Evolutionary conservation across 2,113 vertebrate genomes (phyloP).

Genomic region (Macaca mulatta): DNA sequence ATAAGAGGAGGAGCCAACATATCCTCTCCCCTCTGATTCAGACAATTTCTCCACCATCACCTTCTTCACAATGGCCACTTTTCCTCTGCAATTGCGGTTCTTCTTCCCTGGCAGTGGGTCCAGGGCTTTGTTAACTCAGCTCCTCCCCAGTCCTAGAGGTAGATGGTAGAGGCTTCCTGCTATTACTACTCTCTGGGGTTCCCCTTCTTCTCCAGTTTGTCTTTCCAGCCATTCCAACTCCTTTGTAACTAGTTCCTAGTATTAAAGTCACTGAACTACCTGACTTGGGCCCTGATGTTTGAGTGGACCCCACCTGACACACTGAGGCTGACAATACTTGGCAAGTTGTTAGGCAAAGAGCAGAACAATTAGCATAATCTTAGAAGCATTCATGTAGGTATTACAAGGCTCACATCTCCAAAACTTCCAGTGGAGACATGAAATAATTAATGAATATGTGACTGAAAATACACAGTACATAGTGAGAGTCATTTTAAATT

Average conservation of each 20-base stretch:
- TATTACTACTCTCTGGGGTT: neutral
- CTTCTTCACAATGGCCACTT: neutral
- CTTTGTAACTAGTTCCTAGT: neutral
- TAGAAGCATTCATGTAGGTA: neutral
- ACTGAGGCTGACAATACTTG: neutral
- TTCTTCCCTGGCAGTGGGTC: neutral
- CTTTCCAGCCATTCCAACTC: neutral
- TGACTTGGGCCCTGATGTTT: neutral
- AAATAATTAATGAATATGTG: neutral
- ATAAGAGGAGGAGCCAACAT: neutral
- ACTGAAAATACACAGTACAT: conserved; percentile 28
- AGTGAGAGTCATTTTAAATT: conserved; percentile 4
- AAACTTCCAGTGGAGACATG: neutral
- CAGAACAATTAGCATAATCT: neutral
- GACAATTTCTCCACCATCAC: neutral
- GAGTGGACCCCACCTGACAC: neutral
- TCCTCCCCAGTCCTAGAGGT: neutral
- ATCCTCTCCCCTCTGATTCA: neutral
- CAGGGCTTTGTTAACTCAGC: neutral
- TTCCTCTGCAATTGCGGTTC: neutral
- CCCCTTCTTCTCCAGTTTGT: neutral
- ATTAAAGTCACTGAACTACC: neutral
- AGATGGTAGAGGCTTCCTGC: neutral
- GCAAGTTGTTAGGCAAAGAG: neutral
- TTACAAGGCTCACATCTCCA: neutral